Conservation (phyloP, 1,140 invertebrate species). For the Anoplolepis gracilipes region DNA sequence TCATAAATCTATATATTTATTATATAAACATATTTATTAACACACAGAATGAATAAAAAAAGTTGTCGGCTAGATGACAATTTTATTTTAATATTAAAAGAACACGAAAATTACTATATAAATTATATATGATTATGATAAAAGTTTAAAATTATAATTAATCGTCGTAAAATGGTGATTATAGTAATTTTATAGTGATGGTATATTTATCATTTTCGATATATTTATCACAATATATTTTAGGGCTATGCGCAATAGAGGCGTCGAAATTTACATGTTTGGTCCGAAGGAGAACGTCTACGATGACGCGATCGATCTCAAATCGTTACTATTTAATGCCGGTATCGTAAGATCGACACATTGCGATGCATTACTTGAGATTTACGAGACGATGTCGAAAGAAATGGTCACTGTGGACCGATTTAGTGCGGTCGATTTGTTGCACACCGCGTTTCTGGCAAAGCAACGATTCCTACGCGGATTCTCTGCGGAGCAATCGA, state of each 20-base stretch:
- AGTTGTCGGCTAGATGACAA: neutral
- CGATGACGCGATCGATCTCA: slow-evolving; percentile 84
- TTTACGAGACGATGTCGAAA: slow-evolving; percentile 85
- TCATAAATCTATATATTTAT: neutral
- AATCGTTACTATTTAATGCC: slow-evolving; percentile 86
- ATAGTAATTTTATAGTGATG: neutral
- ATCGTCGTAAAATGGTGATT: neutral
- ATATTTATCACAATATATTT: too few relatives aligned
- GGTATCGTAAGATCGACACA: slow-evolving; percentile 84
- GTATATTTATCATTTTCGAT: neutral
- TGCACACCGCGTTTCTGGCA: slow-evolving; percentile 88
- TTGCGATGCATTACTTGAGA: slow-evolving; percentile 85
- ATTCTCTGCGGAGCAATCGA: slow-evolving; percentile 85
- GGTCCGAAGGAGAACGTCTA: slow-evolving; percentile 80
- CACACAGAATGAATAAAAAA: neutral
- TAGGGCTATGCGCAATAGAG: slow-evolving; percentile 98
- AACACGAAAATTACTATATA: neutral
- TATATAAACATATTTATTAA: neutral
- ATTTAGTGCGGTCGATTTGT: slow-evolving; percentile 87
- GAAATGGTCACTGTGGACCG: slow-evolving; percentile 84
- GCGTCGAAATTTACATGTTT: slow-evolving; percentile 95
- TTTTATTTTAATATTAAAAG: neutral
- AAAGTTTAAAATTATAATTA: neutral
- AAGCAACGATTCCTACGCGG: slow-evolving; percentile 89
- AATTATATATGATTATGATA: neutral